Evolutionary conservation across 1,140 invertebrate genomes (phyloP).

Genomic region (Neoseiulus cucumeris): DNA sequence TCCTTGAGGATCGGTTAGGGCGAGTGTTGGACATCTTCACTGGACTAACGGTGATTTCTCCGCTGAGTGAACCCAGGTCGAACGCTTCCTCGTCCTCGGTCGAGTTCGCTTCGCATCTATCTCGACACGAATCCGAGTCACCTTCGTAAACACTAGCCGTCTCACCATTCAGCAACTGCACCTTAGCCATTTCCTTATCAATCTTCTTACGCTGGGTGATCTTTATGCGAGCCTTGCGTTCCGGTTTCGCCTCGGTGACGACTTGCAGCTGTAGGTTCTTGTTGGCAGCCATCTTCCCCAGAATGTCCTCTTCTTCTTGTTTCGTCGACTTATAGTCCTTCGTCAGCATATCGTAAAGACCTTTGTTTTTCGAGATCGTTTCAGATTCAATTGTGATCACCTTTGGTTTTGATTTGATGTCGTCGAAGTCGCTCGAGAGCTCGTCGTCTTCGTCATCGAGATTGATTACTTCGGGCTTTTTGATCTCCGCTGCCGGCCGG

Average conservation of each 20-base stretch:
- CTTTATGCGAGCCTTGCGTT: conserved; percentile 7
- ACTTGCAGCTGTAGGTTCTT: conserved; percentile 5
- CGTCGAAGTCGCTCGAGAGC: neutral
- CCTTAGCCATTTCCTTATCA: neutral
- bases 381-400: conserved; percentile 10
- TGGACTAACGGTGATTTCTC: conserved; percentile 5
- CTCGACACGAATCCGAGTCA: too few species aligned
- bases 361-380: conserved; percentile 2
- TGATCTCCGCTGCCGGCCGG: conserved; percentile 4
- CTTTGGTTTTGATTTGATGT: conserved; percentile 3
- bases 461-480: conserved; percentile 7
- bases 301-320: neutral
- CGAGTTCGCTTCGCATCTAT: too few species aligned
- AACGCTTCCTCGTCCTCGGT: neutral
- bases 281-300: neutral
- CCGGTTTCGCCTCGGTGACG: neutral
- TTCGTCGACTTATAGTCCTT: neutral
- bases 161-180: too few species aligned
- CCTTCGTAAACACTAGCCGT: too few species aligned
- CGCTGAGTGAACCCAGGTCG: neutral
- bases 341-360: conserved; percentile 8
- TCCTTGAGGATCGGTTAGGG: too few species aligned
- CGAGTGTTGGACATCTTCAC: neutral
- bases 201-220: neutral
- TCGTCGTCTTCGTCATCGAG: neutral